Base-by-base conservation (phyloP, 2,797 vertebrate genomes). In the Xiphophorus birchmanni region DNA sequence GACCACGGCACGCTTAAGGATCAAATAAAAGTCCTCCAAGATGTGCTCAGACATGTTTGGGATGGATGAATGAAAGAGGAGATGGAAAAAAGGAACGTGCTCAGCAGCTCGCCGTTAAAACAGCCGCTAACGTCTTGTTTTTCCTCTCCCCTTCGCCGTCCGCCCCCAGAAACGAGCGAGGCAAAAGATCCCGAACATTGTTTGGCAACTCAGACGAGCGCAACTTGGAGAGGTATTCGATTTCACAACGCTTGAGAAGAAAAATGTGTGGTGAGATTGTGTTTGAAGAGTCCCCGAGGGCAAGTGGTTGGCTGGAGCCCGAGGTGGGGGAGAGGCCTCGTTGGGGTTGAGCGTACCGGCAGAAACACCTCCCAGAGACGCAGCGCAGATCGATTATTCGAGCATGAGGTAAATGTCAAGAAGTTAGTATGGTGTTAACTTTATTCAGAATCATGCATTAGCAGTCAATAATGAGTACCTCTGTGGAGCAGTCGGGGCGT, bases 241-340 rank as follows among this genome's bases (percentile, higher is more conserved):
- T 95, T 95, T 95, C 94, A 89, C 91, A 92, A 93, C 82, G 90
- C 87, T 91, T 86, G 84, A 92, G 90, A 82, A 92, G 92, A 94
- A 92, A 91, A 95, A 94, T 92, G 88, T 92, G 88, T 81, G 85
- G 60, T 73, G 82, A 88, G 86, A 91, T 89, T 88, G 73, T 80
- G 76, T 91, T 86, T 88, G 87, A 95, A 85, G 29, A 52, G 79
- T 88, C 92, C 91, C 83, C 11, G 35, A 77, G 86, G 88, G 75
- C 29, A 29, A 75, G 65, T 5, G 52, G 74, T 88, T 91, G 90
- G 93, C 90, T 5, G 37, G 69, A 76, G 76, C 78, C 78, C 75
- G 82, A 85, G 35, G 81, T 71, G n/a, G 60, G 82, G 82, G 83
- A 77, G 86, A 85, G 84, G 75, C 50, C 75, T 74, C 5, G 1